A percentile compares a stretch with the other conserved stretches of the same genome.
These are phyloP conservation scores for Candidula unifasciata DNA, from an alignment of 2,888 invertebrate genomes.

Conservation along the genomic window DNA sequence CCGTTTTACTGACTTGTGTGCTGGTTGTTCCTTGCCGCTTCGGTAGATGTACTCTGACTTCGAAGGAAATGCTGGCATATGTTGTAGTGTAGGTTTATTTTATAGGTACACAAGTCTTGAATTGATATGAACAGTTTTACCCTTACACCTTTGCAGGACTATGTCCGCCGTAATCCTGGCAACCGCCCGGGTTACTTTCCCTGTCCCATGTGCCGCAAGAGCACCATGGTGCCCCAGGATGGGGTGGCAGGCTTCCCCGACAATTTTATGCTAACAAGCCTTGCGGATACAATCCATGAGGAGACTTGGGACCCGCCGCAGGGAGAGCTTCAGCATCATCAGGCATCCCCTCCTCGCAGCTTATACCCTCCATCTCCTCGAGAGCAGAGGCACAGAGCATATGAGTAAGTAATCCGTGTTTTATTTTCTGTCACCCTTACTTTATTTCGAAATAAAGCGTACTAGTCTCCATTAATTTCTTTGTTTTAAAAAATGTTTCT, in stretches of 20 bases:
- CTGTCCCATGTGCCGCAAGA: slow-evolving; percentile 73
- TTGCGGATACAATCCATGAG: slow-evolving; percentile 70
- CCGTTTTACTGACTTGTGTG: too few relatives aligned
- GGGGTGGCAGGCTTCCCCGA: slow-evolving; percentile 70
- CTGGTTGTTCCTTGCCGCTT: too few relatives aligned
- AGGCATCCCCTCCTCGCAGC: slow-evolving; percentile 61
- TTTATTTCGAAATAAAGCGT: too few relatives aligned
- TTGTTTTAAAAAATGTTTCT: neutral
- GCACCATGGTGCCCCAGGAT: slow-evolving; percentile 65
- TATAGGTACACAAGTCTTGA: too few relatives aligned
- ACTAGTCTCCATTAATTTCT: too few relatives aligned
- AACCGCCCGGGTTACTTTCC: slow-evolving; percentile 69
- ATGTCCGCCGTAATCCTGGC: slow-evolving; percentile 71
- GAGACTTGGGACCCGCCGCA: slow-evolving; percentile 58
- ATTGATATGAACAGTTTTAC: neutral
- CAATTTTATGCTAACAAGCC: slow-evolving; percentile 69
- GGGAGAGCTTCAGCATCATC: slow-evolving; percentile 49
- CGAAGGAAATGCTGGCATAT: too few relatives aligned
- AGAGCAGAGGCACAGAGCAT: slow-evolving; percentile 64
- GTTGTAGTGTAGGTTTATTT: too few relatives aligned
- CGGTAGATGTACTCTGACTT: too few relatives aligned
- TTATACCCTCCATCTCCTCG: slow-evolving; percentile 71
- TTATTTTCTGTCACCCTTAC: neutral
- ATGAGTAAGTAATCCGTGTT: slow-evolving; percentile 64
- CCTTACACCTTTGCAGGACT: slow-evolving; percentile 57